Percentiles rank a stretch among this genome's conserved stretches.
Evolutionary conservation across 2,113 vertebrate species (phyloP).

Genomic region (Indri indri): DNA sequence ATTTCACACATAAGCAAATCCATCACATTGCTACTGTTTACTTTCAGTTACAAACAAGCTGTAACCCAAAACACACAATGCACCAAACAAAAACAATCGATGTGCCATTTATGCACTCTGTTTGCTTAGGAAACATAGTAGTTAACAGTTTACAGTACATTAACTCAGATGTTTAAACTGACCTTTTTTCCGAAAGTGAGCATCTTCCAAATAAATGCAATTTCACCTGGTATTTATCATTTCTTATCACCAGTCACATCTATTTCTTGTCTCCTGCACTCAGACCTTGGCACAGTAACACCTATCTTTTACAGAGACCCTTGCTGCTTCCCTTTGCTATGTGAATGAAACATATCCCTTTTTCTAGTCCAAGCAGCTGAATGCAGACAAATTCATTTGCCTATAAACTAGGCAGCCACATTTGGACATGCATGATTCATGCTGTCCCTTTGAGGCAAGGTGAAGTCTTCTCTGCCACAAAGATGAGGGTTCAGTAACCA

Average conservation of each 20-base stretch:
- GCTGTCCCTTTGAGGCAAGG: neutral
- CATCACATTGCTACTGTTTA: slow-evolving; percentile 78
- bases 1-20: slow-evolving; percentile 84
- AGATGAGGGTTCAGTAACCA: neutral
- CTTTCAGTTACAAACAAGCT: slow-evolving; percentile 79
- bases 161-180: slow-evolving; percentile 67
- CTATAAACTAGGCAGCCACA: neutral
- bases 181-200: slow-evolving; percentile 62
- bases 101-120: slow-evolving; percentile 38
- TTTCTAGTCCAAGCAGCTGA: neutral
- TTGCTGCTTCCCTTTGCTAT: neutral
- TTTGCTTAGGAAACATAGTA: slow-evolving; percentile 66
- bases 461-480: neutral
- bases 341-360: neutral
- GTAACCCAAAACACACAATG: slow-evolving; percentile 75
- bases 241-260: neutral
- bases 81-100: slow-evolving; percentile 65
- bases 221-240: neutral
- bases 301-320: neutral
- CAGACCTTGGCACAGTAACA: slow-evolving; percentile 4
- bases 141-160: slow-evolving; percentile 64
- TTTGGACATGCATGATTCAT: neutral
- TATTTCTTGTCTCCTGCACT: neutral
- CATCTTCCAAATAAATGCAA: slow-evolving; percentile 43
- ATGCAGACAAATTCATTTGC: neutral